phyloP scores from a whole-genome alignment of 2,797 vertebrate genomes.

The Cryptoblepharus egeriae region DNA sequence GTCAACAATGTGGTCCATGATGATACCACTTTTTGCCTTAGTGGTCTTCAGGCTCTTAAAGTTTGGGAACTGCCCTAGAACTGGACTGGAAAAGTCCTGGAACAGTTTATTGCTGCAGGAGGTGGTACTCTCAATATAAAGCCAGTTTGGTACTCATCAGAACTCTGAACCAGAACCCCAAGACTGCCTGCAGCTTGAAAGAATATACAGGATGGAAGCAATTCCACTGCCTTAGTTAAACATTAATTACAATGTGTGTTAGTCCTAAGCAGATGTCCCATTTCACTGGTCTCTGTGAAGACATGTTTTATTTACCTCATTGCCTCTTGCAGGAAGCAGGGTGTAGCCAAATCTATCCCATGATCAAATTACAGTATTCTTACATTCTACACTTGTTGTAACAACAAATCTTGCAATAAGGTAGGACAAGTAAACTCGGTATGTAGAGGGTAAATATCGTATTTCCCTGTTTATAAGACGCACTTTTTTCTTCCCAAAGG shows the following conservation, averaged over 20 bases:
- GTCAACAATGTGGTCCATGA: too few relatives aligned
- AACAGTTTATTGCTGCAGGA: neutral
- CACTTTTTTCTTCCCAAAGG: too few relatives aligned
- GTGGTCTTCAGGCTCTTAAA: too few relatives aligned
- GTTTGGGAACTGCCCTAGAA: too few relatives aligned
- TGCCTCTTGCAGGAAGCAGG: neutral
- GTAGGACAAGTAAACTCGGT: neutral
- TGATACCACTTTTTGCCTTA: too few relatives aligned
- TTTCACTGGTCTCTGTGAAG: too few relatives aligned
- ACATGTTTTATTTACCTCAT: neutral
- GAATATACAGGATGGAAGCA: neutral
- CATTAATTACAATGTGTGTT: too few relatives aligned
- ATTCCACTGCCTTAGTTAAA: too few relatives aligned
- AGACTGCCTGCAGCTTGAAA: neutral
- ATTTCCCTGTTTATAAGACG: too few relatives aligned
- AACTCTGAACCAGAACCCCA: neutral
- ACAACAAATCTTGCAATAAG: neutral
- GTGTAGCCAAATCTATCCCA: neutral
- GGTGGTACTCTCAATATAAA: too few relatives aligned
- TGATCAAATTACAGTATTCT: neutral
- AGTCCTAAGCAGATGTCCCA: too few relatives aligned
- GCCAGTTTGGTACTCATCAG: neutral
- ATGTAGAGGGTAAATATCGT: neutral
- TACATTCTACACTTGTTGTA: neutral
- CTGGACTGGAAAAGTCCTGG: too few relatives aligned